A percentile compares a stretch with the other conserved stretches of the same genome.
Evolutionary conservation across 23 tunicate genomes (phyloP).

Genomic region (Trididemnum miniatum): DNA sequence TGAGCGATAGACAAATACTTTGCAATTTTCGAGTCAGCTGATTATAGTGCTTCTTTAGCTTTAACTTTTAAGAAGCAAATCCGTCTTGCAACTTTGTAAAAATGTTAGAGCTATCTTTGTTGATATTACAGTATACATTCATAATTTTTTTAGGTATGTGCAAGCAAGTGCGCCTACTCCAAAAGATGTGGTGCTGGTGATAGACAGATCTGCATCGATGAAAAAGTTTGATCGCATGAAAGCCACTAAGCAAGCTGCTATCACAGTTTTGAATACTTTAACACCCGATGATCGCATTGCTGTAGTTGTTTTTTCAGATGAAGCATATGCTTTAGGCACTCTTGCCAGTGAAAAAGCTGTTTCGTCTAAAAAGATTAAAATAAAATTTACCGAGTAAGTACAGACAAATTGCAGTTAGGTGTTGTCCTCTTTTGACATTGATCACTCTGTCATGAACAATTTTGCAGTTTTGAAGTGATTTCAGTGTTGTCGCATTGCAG

Average conservation of each 20-base stretch:
- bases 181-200: conserved; percentile 70
- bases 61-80: too few relatives aligned
- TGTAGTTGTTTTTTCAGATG: conserved; percentile 67
- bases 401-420: too few relatives aligned
- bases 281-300: conserved; percentile 77
- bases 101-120: background rate
- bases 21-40: too few relatives aligned
- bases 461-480: too few relatives aligned
- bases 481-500: too few relatives aligned
- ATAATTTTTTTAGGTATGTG: conserved; percentile 98
- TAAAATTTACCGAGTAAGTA: too few relatives aligned
- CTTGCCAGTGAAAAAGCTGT: background rate
- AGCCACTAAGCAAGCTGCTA: conserved; percentile 68
- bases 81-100: too few relatives aligned
- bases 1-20: too few relatives aligned
- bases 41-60: too few relatives aligned
- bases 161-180: conserved; percentile 90
- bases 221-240: conserved; percentile 39
- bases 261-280: conserved; percentile 59
- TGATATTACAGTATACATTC: too few relatives aligned
- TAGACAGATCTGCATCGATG: conserved; percentile 88
- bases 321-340: conserved; percentile 64
- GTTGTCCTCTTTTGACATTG: too few relatives aligned
- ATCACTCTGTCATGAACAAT: too few relatives aligned
- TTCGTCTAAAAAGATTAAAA: background rate